A percentile compares a stretch with the other conserved stretches of the same genome.
Conservation (phyloP, 2,113 vertebrate species). For the Marcusenius ussheri region DNA sequence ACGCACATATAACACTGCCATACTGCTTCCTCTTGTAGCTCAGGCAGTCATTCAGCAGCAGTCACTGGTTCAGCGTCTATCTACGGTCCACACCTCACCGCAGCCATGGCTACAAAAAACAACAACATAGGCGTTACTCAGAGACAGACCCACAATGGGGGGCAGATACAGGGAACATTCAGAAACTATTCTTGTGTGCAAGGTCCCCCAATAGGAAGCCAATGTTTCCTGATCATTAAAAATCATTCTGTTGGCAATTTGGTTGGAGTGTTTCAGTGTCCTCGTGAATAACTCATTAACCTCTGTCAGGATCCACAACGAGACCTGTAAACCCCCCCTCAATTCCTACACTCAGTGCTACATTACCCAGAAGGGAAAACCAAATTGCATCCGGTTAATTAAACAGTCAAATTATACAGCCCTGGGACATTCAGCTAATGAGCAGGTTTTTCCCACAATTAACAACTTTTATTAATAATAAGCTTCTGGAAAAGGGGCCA, state of each 20-base stretch:
- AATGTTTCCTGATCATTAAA: not conserved
- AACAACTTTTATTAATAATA: not conserved
- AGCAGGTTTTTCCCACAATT: not conserved
- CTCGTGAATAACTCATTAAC: not conserved
- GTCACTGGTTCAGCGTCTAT: not conserved
- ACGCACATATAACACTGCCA: not conserved
- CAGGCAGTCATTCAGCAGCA: not conserved
- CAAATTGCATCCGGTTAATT: not conserved
- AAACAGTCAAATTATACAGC: not conserved
- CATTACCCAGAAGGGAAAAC: not conserved
- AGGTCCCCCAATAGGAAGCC: not conserved
- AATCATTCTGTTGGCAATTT: not conserved
- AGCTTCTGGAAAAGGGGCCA: not conserved
- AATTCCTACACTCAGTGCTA: not conserved
- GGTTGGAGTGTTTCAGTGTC: not conserved
- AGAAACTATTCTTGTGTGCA: not conserved
- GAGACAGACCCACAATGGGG: not conserved
- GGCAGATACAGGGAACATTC: not conserved
- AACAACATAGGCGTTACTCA: not conserved
- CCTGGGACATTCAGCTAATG: not conserved
- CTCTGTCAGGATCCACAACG: not conserved
- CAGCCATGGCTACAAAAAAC: slow-evolving; percentile 61
- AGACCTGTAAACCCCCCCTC: not conserved
- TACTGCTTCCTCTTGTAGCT: not conserved
- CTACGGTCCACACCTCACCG: slow-evolving; percentile 49